Percentiles rank a stretch among this genome's conserved stretches.
Evolutionary conservation across 2,797 vertebrate genomes (phyloP).

Genomic region (Sebastes matsubarae): DNA sequence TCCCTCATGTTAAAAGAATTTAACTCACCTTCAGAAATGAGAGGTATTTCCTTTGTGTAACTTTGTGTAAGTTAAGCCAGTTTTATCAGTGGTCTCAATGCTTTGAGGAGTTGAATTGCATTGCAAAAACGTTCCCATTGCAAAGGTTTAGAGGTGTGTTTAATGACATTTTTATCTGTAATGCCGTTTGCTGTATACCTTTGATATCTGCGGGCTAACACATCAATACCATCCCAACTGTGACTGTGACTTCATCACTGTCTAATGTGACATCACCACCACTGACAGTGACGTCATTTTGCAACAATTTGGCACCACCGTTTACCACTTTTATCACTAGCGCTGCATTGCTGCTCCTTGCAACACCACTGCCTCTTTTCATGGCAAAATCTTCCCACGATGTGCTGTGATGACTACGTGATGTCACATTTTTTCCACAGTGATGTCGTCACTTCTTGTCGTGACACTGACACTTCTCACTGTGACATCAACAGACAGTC

Average conservation of each 20-base stretch:
- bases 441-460: constrained; percentile 10
- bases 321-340: constrained; percentile 16
- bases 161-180: constrained; percentile 29
- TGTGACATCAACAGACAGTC: constrained; percentile 48
- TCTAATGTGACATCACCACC: constrained; percentile 19
- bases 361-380: constrained; percentile 3
- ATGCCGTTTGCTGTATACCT: constrained; percentile 15
- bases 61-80: constrained; percentile 2
- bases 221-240: constrained; percentile 39
- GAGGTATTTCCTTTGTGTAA: constrained; percentile 15
- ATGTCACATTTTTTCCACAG: background rate
- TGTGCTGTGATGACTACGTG: constrained; percentile 12
- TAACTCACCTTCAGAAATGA: constrained; percentile 28
- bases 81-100: constrained; percentile 23
- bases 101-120: constrained; percentile 28
- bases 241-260: constrained; percentile 38
- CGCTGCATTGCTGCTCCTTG: constrained; percentile 7
- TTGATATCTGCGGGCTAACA: constrained; percentile 17
- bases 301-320: background rate
- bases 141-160: constrained; percentile 13
- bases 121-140: constrained; percentile 10
- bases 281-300: background rate
- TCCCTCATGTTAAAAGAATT: constrained; percentile 11
- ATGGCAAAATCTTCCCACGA: background rate
- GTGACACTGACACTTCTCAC: constrained; percentile 45